A percentile compares a stretch with the other conserved stretches of the same genome.
Conservation (phyloP, 2,888 invertebrate species). For the Leptura quadrifasciata region DNA sequence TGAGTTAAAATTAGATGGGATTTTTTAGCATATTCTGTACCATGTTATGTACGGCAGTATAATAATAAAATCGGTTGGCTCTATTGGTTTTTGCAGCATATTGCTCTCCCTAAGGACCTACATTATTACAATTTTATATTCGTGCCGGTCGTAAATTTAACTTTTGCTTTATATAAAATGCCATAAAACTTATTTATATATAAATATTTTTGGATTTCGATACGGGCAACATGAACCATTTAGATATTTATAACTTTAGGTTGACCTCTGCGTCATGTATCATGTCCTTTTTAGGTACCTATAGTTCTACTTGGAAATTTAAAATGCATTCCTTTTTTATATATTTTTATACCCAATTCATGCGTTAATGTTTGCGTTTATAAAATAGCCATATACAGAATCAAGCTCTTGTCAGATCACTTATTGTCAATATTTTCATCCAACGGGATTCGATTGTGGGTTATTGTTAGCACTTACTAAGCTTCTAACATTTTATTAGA, state of each 20-base stretch:
- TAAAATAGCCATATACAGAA: no score
- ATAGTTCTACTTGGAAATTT: neutral
- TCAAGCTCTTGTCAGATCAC: no score
- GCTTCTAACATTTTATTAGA: no score
- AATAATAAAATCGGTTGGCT: conserved; percentile 41
- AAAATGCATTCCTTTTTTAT: neutral
- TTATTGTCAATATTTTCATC: no score
- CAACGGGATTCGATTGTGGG: no score
- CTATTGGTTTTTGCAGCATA: conserved; percentile 52
- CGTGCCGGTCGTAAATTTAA: conserved; percentile 59
- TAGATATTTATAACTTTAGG: conserved; percentile 31
- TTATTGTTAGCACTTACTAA: no score
- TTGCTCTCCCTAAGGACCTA: conserved; percentile 57
- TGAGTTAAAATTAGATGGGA: neutral
- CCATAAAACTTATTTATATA: conserved; percentile 52
- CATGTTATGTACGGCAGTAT: conserved; percentile 13
- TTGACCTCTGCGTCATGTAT: conserved; percentile 13
- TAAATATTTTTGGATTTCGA: conserved; percentile 40
- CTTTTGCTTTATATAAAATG: conserved; percentile 51
- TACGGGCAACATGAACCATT: conserved; percentile 17
- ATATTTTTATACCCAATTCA: neutral
- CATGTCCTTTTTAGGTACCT: conserved; percentile 10
- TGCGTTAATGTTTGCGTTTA: no score
- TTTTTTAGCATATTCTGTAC: conserved; percentile 1
- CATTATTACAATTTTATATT: conserved; percentile 61